phyloP scores from a whole-genome alignment of 2,888 invertebrate species.

The Petrolisthes cinctipes region DNA sequence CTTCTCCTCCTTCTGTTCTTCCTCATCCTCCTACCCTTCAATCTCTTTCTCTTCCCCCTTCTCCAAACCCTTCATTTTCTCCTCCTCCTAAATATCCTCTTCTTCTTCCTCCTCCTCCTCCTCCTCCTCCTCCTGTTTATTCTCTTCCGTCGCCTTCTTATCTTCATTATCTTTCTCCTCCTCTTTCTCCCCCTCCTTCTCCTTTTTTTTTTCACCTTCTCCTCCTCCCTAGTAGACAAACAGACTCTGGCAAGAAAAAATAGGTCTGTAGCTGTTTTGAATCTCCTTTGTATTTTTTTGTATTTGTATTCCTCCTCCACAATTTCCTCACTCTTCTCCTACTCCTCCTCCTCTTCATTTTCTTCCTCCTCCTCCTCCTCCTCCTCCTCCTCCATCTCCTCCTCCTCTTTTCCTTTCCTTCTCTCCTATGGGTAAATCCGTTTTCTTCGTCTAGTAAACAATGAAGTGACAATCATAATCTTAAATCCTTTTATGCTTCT shows the following conservation, averaged over 20 bases:
- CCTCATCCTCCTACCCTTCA: background rate
- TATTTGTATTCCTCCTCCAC: background rate
- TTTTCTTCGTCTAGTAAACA: too few relatives aligned
- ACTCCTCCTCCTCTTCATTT: background rate
- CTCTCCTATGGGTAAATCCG: too few relatives aligned
- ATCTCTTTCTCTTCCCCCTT: background rate
- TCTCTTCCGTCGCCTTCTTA: background rate
- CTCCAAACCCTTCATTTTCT: background rate
- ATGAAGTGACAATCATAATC: too few relatives aligned
- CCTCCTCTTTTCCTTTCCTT: background rate
- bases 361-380: background rate
- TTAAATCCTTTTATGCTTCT: too few relatives aligned
- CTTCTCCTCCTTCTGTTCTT: background rate
- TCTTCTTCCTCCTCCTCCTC: too few relatives aligned
- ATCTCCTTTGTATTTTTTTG: too few relatives aligned
- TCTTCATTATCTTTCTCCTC: background rate
- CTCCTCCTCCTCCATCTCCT: background rate
- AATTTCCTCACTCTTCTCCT: background rate
- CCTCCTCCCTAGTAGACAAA: background rate
- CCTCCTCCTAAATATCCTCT: background rate
- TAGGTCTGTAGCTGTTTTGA: too few relatives aligned
- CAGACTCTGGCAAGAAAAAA: too few relatives aligned
- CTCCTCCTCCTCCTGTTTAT: background rate
- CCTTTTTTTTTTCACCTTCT: background rate
- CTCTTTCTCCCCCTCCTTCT: background rate